Evolutionary conservation across 2,113 vertebrate species (phyloP), one percentile per base, ranked within the genome.

Genomic region (Platichthys flesus): DNA sequence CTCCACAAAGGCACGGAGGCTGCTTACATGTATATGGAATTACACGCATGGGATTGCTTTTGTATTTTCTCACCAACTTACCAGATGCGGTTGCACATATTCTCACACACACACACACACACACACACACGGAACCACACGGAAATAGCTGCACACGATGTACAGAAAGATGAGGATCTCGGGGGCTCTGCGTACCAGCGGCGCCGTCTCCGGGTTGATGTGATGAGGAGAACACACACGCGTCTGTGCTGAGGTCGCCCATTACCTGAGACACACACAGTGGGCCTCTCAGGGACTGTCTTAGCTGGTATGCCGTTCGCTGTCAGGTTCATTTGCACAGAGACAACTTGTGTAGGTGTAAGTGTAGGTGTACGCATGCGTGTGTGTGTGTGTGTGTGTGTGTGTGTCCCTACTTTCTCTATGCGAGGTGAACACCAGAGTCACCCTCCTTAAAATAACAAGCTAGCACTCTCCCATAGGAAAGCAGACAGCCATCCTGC

Each of bases 361-460:
- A 62, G 63, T 18, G 10, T 77, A 24, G 54, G 3, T 47, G n/a
- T 70, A 24, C 14, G 55, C 61, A 56, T 26, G 31, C 6, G 31
- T 35, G 60, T 55, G 31, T 62, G 68, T n/a, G 31, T 75, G 84
- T 85, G 74, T 70, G 35, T 37, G 35, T 9, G 60, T 55, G 31
- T 62, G 68, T 21, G 24, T 75, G 84, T 86, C 18, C 75, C 40
- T 85, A 58, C 89, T 84, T 86, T 78, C 74, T 67, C 65, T 51
- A 24, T 16, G 45, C 23, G 78, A 91, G 89, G 86, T 89, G 90
- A 89, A 70, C 71, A 10, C 88, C 67, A 86, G 89, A 91, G 88
- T 94, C 89, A 89, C 85, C 88, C 85, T 88, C 88, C 93, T 90
- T 91, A 94, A 94, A 94, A 94, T 94, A 94, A 92, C 92, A 78